These are phyloP conservation scores for Graptemys geographica DNA, from an alignment of 2,797 vertebrate genomes.

Conservation along the genomic window DNA sequence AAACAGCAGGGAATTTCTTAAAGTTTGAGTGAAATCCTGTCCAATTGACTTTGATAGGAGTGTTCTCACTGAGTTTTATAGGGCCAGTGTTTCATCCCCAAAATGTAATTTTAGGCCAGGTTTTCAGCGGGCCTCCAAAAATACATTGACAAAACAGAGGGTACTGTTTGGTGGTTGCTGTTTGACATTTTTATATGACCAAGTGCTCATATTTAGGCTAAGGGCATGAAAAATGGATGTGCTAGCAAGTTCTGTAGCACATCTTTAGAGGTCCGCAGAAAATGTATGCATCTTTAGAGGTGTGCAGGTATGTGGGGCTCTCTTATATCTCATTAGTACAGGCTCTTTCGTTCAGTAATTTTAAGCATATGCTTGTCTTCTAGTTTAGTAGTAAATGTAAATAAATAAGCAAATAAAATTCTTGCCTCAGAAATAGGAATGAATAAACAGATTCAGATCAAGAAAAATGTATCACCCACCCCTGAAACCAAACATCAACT, in stretches of 20 bases:
- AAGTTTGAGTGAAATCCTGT: background rate
- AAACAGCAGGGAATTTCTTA: background rate
- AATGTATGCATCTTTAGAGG: background rate
- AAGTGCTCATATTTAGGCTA: background rate
- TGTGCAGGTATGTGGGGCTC: background rate
- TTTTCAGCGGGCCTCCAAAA: background rate
- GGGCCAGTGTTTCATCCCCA: background rate
- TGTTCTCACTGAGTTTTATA: background rate
- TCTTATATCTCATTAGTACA: background rate
- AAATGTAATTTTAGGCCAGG: background rate
- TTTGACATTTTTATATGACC: background rate
- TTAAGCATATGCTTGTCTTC: background rate
- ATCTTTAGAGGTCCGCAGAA: background rate
- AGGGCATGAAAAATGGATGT: background rate
- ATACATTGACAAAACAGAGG: background rate
- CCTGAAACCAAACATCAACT: background rate
- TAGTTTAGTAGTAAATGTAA: background rate
- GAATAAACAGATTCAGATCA: background rate
- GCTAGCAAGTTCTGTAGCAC: background rate
- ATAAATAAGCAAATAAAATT: background rate
- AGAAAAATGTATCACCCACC: background rate
- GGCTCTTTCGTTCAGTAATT: background rate
- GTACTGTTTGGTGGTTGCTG: background rate
- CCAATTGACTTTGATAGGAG: background rate
- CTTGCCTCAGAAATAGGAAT: background rate